Evolutionary conservation across 2,797 vertebrate species (phyloP), one percentile per base, ranked within the genome.

Genomic region (Pipistrellus nathusii): DNA sequence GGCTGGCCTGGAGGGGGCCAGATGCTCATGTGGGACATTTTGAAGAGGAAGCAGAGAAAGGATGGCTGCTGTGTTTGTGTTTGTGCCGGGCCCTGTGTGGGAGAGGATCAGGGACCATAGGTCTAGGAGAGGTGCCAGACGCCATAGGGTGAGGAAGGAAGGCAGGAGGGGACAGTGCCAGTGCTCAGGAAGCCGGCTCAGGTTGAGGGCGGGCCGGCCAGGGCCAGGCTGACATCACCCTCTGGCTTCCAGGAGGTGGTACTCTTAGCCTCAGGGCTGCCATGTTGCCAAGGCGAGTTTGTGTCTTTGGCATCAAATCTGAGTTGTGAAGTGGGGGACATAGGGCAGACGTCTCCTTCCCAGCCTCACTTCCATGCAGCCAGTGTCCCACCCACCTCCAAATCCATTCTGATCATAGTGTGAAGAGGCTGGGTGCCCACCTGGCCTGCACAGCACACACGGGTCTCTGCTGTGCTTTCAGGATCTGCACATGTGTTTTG

Each of bases 11-110:
- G 41, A 46, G 27, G 71, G 44, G 71, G 41, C 14, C 25, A 30
- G 41, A 62, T 46, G 14, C 41, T 17, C 44, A 44, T 27, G 38
- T 32, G 46, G n/a, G 21, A 46, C 46, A 41, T 75, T 72, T 55
- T 51, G 46, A 44, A 64, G 91, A 88, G 18, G 23, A 78, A 62
- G n/a, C 41, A 78, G 57, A 55, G 64, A 68, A 77, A 23, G 21
- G 20, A 9, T 18, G 10, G 48, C 3, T 35, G 23, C 66, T 85
- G 38, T 4, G 14, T 64, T 46, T 91, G 21, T 23, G 32, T 21
- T 2, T 51, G 15, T 51, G 48, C 48, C 5, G 5, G 32, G n/a
- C 41, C n/a, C 1, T 23, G 14, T 78, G 35, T 86, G 81, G 57
- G 55, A 66, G 38, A 8, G 8, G 20, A 2, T 8, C 53, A 41